Evolutionary conservation across 2,888 invertebrate species (phyloP), one percentile per base, ranked within the genome.

Genomic region (Mellilla xanthometata): DNA sequence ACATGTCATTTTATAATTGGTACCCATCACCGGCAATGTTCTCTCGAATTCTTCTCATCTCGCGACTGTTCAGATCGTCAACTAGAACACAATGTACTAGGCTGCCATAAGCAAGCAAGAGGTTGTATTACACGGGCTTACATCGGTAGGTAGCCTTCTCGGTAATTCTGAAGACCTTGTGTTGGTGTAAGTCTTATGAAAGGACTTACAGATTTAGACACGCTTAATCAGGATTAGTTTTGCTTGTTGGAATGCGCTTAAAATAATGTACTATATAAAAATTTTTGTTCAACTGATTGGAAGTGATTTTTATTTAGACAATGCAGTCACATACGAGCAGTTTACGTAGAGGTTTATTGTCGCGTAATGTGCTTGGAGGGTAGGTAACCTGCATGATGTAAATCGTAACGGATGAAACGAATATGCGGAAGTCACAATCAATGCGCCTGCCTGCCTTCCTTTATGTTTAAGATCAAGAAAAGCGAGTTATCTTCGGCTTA

Each of bases 401-500:
- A 35, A 51, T 36, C 12, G 47, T 43, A 36, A 38, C 27, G 35
- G 36, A 45, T 39, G 41, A 46, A 48, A 51, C 23, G 29, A 67
- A 68, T 69, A 81, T 72, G 67, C 82, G 83, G 81, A 82, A 81
- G 76, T 72, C 62, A 4, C 26, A 26, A n/a, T 26, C 19, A 19
- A 19, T n/a, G 26, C 9, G n/a, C 6, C 7, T 7, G 9, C 26
- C 27, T 28, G 12, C 68, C 68, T 70, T 73, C 72, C 66, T 69
- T 71, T 68, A 67, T 68, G 72, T 66, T 72, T 71, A 74, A 76
- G 81, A 84, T 83, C 81, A 81, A 83, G 82, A 82, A 82, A 82
- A 80, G 78, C 81, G 77, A 81, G 81, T 84, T 84, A 86, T 85
- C 86, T 85, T 82, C 82, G 83, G 86, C 88, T 89, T 88, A 87